Base-by-base conservation (phyloP, 2,797 vertebrate genomes). In the Odontamblyopus rebecca region DNA sequence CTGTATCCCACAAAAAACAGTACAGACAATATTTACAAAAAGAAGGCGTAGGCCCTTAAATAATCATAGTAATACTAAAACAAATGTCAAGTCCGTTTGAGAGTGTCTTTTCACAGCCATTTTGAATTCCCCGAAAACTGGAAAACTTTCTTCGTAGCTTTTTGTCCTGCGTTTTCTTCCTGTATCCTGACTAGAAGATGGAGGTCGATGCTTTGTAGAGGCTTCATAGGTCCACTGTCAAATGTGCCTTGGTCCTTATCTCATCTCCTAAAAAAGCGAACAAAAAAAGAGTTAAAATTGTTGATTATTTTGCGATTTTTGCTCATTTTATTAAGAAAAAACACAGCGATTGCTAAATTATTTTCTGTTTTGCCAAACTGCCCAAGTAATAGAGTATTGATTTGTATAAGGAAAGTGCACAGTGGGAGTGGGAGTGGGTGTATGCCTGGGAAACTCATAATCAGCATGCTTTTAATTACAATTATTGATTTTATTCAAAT, bases 21-120 rank as follows among this genome's bases (percentile, higher is more conserved):
- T 89, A 91, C 90, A 93, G 88, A 91, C 87, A 90, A 80, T 94
- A 94, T 94, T 91, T 95, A 94, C 93, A 94, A 87, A 38, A 89
- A 83, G 81, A 88, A 86, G 84, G 86, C 13, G 63, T 77, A 30
- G 73, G 79, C 82, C 92, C 89, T 93, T 94, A 94, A 95, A 95
- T 94, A 94, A 93, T 88, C 81, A 85, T 48, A 48, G 83, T 82
- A 84, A 56, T 79, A 91, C 80, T 76, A 90, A 74, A 85, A 76
- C 79, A 81, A 71, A 86, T 59, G 76, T 74, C 67, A 81, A 88
- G 92, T 92, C 85, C 66, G 61, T 44, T 89, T 78, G 16, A 69
- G 81, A 89, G 62, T 75, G 76, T 77, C 76, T 76, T 41, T 84
- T 87, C 80, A 80, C 82, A 89, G 84, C 79, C 70, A 61, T 73